Evolutionary conservation across 2,888 invertebrate genomes (phyloP).

Genomic region (Phaonia tiefii): DNA sequence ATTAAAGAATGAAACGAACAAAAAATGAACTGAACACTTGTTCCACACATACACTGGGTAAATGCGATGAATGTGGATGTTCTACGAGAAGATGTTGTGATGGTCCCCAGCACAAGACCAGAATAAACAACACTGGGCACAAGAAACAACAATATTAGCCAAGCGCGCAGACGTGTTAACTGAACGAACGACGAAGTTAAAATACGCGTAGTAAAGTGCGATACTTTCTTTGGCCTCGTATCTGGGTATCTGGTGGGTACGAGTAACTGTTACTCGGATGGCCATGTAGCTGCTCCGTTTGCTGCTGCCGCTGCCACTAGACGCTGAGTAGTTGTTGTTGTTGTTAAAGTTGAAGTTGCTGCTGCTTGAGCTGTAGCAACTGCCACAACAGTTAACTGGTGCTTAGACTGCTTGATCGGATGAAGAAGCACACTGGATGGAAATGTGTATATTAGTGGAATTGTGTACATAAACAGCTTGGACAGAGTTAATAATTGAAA

Average conservation of each 20-base stretch:
- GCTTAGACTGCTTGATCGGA: neutral
- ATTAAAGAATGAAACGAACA: no score
- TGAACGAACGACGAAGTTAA: slow-evolving; percentile 80
- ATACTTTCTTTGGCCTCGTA: slow-evolving; percentile 80
- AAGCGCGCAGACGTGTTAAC: slow-evolving; percentile 78
- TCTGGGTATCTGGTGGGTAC: slow-evolving; percentile 62
- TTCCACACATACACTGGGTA: slow-evolving; percentile 9
- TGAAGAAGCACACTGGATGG: no score
- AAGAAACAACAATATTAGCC: slow-evolving; percentile 52
- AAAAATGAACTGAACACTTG: slow-evolving; percentile 6
- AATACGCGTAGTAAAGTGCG: slow-evolving; percentile 77
- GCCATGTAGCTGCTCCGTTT: slow-evolving; percentile 41
- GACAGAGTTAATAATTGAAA: no score
- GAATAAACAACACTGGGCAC: slow-evolving; percentile 40
- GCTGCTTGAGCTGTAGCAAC: slow-evolving; percentile 58
- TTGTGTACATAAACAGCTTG: neutral
- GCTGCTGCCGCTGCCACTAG: neutral
- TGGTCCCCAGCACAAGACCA: slow-evolving; percentile 14
- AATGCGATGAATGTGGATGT: slow-evolving; percentile 4
- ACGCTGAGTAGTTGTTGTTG: slow-evolving; percentile 15
- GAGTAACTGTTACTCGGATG: slow-evolving; percentile 63
- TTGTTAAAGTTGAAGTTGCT: slow-evolving; percentile 23
- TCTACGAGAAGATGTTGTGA: neutral
- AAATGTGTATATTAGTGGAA: neutral
- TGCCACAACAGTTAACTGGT: slow-evolving; percentile 39